Conservation (phyloP, 2,888 invertebrate genomes). For the Paralinhomoeus sp. region DNA sequence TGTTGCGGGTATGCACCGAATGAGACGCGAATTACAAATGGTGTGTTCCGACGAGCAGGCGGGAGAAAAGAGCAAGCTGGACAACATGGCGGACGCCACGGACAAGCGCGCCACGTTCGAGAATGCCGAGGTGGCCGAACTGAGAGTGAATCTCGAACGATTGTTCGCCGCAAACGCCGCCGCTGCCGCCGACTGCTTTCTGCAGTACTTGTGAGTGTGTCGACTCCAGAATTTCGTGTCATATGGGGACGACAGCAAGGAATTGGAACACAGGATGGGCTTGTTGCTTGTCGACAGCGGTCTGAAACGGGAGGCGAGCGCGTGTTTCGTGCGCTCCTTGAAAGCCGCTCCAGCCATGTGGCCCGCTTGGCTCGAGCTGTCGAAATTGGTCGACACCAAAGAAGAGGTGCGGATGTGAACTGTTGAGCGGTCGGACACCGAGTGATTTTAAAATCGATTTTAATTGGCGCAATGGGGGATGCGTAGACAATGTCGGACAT, state of each 20-base stretch:
- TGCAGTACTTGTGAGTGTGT: background rate
- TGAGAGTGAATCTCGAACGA: constrained; percentile 4
- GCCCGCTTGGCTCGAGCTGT: constrained; percentile 82
- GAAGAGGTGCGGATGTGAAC: background rate
- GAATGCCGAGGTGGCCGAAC: background rate
- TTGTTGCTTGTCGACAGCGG: constrained; percentile 67
- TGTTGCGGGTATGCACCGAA: too few relatives aligned
- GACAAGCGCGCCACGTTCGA: constrained; percentile 23
- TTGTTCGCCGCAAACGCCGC: background rate
- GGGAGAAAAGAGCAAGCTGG: constrained; percentile 64
- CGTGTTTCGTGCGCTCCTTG: constrained; percentile 53
- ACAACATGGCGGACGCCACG: constrained; percentile 46
- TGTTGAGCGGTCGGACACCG: too few relatives aligned
- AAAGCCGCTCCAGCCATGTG: constrained; percentile 60
- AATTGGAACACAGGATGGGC: too few relatives aligned
- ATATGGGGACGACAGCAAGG: background rate
- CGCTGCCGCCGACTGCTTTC: background rate
- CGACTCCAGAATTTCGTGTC: background rate
- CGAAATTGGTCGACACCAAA: constrained; percentile 44
- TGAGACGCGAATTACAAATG: too few relatives aligned
- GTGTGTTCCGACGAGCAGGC: too few relatives aligned
- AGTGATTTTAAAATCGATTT: too few relatives aligned
- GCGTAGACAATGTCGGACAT: too few relatives aligned
- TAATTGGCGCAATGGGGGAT: too few relatives aligned
- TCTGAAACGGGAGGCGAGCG: constrained; percentile 49